These are phyloP conservation scores for Apus apus DNA, from an alignment of 2,113 vertebrate genomes.

Conservation along the genomic window DNA sequence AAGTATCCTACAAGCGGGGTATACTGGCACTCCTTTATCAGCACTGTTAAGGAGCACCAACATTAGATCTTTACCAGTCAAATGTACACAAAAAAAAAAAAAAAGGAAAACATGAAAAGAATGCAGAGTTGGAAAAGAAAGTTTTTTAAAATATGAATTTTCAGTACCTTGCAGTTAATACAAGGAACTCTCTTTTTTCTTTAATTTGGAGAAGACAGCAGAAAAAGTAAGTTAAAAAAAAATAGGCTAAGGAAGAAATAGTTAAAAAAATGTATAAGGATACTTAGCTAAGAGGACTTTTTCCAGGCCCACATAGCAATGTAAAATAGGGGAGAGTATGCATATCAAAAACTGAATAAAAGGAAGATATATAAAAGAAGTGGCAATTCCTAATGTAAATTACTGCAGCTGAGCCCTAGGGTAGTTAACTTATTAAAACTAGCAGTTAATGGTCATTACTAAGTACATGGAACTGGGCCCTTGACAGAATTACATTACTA, in stretches of 20 bases:
- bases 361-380: background rate
- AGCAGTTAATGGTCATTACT: background rate
- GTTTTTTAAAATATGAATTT: background rate
- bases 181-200: background rate
- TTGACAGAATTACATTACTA: background rate
- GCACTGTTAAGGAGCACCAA: background rate
- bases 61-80: background rate
- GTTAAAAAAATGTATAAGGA: background rate
- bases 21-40: background rate
- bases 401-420: background rate
- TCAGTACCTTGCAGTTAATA: background rate
- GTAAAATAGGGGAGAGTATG: background rate
- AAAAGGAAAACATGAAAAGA: background rate
- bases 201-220: background rate
- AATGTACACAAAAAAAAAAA: background rate
- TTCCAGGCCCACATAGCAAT: background rate
- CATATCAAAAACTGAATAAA: background rate
- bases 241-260: background rate
- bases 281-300: background rate
- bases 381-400: background rate
- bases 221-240: background rate
- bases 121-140: background rate
- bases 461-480: background rate
- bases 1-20: background rate
- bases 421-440: background rate